These are phyloP conservation scores for Sebastes fasciatus DNA, from an alignment of 2,113 vertebrate genomes.

Conservation along the genomic window DNA sequence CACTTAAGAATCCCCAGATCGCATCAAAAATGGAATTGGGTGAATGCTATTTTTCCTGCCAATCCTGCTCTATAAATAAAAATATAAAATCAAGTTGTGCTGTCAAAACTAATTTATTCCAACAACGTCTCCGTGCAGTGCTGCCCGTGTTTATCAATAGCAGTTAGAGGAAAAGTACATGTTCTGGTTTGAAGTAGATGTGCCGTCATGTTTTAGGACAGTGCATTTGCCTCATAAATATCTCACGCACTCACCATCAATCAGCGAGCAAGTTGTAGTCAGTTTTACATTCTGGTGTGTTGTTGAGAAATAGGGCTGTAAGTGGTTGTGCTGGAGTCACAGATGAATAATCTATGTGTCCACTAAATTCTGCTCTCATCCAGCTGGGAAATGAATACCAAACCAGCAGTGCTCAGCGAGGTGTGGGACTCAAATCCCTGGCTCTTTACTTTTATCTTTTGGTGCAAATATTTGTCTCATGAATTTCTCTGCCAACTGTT, in stretches of 20 bases:
- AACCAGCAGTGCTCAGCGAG: slow-evolving; percentile 76
- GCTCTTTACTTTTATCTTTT: slow-evolving; percentile 75
- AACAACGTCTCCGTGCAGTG: slow-evolving; percentile 36
- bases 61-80: slow-evolving; percentile 37
- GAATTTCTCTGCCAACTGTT: slow-evolving; percentile 73
- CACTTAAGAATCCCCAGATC: slow-evolving; percentile 66
- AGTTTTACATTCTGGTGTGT: slow-evolving; percentile 59
- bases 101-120: slow-evolving; percentile 52
- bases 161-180: slow-evolving; percentile 29
- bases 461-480: slow-evolving; percentile 79
- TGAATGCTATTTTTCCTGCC: slow-evolving; percentile 55
- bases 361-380: slow-evolving; percentile 74
- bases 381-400: slow-evolving; percentile 76
- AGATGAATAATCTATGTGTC: slow-evolving; percentile 78
- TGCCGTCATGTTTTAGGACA: slow-evolving; percentile 50
- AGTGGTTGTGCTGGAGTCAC: slow-evolving; percentile 65
- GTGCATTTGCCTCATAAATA: slow-evolving; percentile 62
- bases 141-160: slow-evolving; percentile 50
- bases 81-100: slow-evolving; percentile 23
- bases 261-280: slow-evolving; percentile 34
- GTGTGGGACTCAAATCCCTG: slow-evolving; percentile 73
- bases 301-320: slow-evolving; percentile 61
- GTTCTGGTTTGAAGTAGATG: slow-evolving; percentile 38
- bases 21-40: slow-evolving; percentile 65
- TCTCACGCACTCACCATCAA: slow-evolving; percentile 54